Percentiles rank a stretch among this genome's conserved stretches.
Evolutionary conservation across 1,140 invertebrate species (phyloP).

Genomic region (Drosophila baimaii): DNA sequence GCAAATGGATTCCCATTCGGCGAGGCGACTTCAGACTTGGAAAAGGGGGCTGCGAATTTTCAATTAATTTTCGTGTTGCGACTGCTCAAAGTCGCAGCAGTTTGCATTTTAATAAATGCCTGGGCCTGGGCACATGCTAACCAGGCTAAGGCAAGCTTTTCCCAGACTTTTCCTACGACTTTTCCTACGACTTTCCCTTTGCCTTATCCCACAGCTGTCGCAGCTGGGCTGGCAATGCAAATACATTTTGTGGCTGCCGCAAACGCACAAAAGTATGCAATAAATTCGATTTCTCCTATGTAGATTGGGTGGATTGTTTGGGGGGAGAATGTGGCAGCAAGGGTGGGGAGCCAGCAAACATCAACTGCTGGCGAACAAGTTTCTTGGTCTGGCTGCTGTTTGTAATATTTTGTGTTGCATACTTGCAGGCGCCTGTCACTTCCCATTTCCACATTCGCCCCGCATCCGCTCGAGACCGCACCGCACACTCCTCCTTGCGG

Average conservation of each 20-base stretch:
- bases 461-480: not conserved
- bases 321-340: not conserved
- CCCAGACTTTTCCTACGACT: not conserved
- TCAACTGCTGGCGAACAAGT: constrained; percentile 58
- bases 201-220: constrained; percentile 56
- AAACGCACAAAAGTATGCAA: constrained; percentile 74
- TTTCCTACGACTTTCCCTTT: constrained; percentile 2
- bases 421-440: constrained; percentile 55
- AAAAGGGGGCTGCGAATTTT: constrained; percentile 56
- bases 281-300: constrained; percentile 70
- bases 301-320: constrained; percentile 6
- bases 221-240: constrained; percentile 67
- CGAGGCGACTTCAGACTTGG: constrained; percentile 14
- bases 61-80: constrained; percentile 71
- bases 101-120: constrained; percentile 72
- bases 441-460: constrained; percentile 11
- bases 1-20: constrained; percentile 59
- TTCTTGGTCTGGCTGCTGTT: constrained; percentile 53
- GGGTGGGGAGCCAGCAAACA: constrained; percentile 38
- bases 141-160: constrained; percentile 29
- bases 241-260: constrained; percentile 73
- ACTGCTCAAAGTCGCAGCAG: constrained; percentile 19
- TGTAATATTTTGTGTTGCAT: constrained; percentile 72
- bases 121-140: constrained; percentile 60
- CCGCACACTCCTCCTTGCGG: constrained; percentile 33